Percentiles rank a stretch among this genome's conserved stretches.
phyloP scores from a whole-genome alignment of 2,113 vertebrate genomes.

The Glaucomys volans region DNA sequence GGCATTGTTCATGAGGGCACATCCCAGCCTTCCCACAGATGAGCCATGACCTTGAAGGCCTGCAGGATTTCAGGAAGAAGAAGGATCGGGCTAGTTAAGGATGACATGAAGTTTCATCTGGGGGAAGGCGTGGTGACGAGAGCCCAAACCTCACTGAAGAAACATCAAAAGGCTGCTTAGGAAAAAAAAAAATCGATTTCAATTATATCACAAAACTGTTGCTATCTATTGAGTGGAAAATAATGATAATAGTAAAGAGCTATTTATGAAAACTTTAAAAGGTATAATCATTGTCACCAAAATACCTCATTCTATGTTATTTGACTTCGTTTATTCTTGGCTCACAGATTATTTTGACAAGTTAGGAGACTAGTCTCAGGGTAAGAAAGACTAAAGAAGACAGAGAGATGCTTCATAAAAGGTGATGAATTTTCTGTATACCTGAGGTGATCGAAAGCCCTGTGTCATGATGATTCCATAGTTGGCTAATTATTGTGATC shows the following conservation, averaged over 20 bases:
- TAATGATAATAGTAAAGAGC: constrained; percentile 55
- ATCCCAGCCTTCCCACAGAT: not conserved
- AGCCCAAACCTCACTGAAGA: not conserved
- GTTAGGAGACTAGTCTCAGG: not conserved
- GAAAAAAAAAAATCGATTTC: constrained; percentile 64
- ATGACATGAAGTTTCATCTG: not conserved
- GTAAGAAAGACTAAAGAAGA: not conserved
- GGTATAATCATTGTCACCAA: constrained; percentile 62
- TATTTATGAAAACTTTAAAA: constrained; percentile 71
- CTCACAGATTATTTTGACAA: constrained; percentile 46
- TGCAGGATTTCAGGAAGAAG: not conserved
- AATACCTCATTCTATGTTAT: constrained; percentile 56
- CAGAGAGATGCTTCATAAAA: not conserved
- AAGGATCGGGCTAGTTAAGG: not conserved
- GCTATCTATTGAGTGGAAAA: constrained; percentile 60
- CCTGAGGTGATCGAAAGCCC: not conserved
- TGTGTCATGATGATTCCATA: not conserved
- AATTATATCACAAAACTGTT: constrained; percentile 51
- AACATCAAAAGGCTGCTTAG: not conserved
- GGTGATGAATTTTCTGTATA: not conserved
- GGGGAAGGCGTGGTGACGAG: not conserved
- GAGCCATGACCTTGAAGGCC: not conserved
- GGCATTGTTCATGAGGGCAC: no score
- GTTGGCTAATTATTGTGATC: not conserved
- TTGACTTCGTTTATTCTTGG: constrained; percentile 29